A percentile compares a stretch with the other conserved stretches of the same genome.
Conservation (phyloP, 2,113 vertebrate species). For the Melanocharis versteri region DNA sequence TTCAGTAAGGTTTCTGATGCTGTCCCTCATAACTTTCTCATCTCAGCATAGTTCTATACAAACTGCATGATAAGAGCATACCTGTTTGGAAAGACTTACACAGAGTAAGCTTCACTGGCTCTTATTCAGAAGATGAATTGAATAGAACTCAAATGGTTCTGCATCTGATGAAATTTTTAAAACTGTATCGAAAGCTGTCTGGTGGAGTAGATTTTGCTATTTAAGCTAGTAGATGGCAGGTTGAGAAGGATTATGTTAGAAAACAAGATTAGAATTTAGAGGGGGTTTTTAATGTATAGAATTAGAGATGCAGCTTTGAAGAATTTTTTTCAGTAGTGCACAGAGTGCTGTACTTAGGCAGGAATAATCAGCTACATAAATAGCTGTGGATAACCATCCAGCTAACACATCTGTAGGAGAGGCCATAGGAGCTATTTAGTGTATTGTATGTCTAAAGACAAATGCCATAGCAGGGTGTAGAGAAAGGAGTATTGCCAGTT, state of each 20-base stretch:
- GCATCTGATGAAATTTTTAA: not conserved
- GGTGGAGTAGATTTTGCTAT: not conserved
- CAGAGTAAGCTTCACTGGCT: not conserved
- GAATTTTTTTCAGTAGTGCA: not conserved
- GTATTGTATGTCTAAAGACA: not conserved
- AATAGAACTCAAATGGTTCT: not conserved
- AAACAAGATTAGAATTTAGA: not conserved
- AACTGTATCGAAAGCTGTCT: not conserved
- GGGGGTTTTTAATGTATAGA: not conserved
- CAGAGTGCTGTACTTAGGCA: not conserved
- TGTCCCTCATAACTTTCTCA: not conserved
- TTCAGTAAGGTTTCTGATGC: not conserved
- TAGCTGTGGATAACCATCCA: not conserved
- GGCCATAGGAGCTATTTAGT: not conserved
- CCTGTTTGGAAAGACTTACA: not conserved
- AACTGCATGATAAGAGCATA: not conserved
- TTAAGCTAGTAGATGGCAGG: not conserved
- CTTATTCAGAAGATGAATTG: not conserved
- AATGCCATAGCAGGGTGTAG: not conserved
- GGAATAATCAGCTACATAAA: not conserved
- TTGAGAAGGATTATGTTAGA: not conserved
- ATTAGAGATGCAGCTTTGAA: not conserved
- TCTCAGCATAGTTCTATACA: not conserved
- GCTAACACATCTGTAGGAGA: not conserved
- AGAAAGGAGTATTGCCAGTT: not conserved